Evolutionary conservation across 2,797 vertebrate species (phyloP), one percentile per base, ranked within the genome.

Genomic region (Mastacembelus armatus): DNA sequence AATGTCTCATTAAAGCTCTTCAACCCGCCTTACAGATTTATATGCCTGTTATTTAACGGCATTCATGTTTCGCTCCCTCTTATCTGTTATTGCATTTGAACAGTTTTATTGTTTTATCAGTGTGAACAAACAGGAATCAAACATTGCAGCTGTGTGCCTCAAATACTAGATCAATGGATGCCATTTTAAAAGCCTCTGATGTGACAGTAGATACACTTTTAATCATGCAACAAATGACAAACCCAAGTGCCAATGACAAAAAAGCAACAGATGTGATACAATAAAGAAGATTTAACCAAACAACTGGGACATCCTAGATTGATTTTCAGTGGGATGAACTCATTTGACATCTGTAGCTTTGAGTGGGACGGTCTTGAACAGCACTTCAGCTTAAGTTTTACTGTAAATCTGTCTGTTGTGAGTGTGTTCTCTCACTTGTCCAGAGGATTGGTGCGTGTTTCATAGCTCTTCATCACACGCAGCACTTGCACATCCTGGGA

Each of bases 401-500:
- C 4, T 51, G 8, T 35, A 26, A 77, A 32, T 0, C n/a, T n/a
- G n/a, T n/a, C n/a, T n/a, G n/a, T 10, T 68, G 12, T 15, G 12
- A 4, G 33, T 40, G 22, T 48, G 42, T 44, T 10, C 10, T 81
- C 95, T 73, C 91, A 99, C 98, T 95, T 99, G 94, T 99, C 97
- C 32, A 99, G 92, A 75, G 98, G 95, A 0, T 88, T 97, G 56
- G 71, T 85, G 78, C 97, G 95, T 0, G 90, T 94, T 87, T 99
- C 98, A 0, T 97, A 99, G 91, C 95, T 99, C 88, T 92, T 97
- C 93, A 98, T 94, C 68, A 99, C 96, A 0, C 98, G 95, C 60
- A 99, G 95, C 68, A 96, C 94, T 85, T 99, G 98, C 33, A 99
- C 94, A 0, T 99, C 97, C 92, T 97, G 98, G 49, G 95, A 96